Evolutionary conservation across 1,140 invertebrate species (phyloP).

Genomic region (Scaptomyza graminum): DNA sequence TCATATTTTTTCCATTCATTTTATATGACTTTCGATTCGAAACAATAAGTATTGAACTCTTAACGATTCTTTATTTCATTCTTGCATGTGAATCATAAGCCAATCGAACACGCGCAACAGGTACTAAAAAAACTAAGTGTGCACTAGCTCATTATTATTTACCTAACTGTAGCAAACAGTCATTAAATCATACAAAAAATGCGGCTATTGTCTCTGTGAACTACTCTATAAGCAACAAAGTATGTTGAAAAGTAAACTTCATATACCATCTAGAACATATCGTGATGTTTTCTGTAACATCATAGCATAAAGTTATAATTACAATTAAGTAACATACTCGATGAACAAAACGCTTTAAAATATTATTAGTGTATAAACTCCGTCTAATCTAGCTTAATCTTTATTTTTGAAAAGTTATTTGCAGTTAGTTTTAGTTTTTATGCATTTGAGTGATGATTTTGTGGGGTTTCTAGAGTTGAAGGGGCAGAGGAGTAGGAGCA

Average conservation of each 20-base stretch:
- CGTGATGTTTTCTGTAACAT: not conserved
- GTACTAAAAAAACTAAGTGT: constrained; percentile 12
- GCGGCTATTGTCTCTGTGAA: constrained; percentile 25
- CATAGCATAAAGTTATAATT: not conserved
- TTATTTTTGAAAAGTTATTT: constrained; percentile 46
- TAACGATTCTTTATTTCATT: constrained; percentile 35
- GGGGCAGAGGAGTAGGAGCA: constrained; percentile 5
- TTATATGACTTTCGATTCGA: constrained; percentile 57
- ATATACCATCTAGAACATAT: not conserved
- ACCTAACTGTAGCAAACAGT: constrained; percentile 20
- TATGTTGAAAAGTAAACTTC: not conserved
- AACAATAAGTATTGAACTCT: constrained; percentile 39
- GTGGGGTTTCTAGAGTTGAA: not conserved
- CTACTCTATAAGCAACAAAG: not conserved
- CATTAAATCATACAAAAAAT: constrained; percentile 23
- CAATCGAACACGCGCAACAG: constrained; percentile 24
- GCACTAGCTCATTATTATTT: constrained; percentile 8
- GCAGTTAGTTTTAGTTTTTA: constrained; percentile 44
- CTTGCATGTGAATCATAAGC: constrained; percentile 12
- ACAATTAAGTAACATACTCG: no score
- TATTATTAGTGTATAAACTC: constrained; percentile 12
- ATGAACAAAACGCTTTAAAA: not conserved
- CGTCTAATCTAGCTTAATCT: constrained; percentile 28
- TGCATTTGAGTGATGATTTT: constrained; percentile 45
- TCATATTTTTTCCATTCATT: constrained; percentile 50